Conservation (phyloP, 2,797 vertebrate genomes). For the Pyrocephalus nanus region DNA sequence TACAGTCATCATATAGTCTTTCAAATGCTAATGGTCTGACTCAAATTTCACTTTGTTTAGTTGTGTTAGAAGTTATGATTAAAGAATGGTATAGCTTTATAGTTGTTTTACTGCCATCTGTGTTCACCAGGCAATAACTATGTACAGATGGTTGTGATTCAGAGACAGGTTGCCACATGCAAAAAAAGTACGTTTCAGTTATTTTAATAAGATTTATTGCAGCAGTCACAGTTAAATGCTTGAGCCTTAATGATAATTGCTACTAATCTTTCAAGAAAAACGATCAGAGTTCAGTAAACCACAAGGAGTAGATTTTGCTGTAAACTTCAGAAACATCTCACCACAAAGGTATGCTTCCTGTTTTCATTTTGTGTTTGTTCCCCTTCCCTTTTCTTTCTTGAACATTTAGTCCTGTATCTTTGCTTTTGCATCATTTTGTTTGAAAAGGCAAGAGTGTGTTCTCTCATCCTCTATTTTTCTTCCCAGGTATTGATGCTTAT, state of each 20-base stretch:
- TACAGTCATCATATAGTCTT: conserved; percentile 85
- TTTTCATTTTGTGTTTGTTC: not conserved
- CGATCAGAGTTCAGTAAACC: conserved; percentile 80
- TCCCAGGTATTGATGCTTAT: not conserved
- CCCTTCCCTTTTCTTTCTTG: not conserved
- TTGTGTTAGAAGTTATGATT: conserved; percentile 91
- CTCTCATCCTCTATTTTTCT: conserved; percentile 64
- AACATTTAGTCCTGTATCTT: conserved; percentile 26
- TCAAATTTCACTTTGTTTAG: conserved; percentile 93
- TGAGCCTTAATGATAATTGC: conserved; percentile 93
- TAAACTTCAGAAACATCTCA: conserved; percentile 69
- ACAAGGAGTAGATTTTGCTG: conserved; percentile 68
- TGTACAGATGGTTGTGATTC: conserved; percentile 94
- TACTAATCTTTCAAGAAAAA: conserved; percentile 87
- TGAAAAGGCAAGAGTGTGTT: conserved; percentile 34
- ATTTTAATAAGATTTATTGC: conserved; percentile 98
- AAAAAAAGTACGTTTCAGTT: conserved; percentile 90
- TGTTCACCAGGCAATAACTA: conserved; percentile 91
- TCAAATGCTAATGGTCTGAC: conserved; percentile 88
- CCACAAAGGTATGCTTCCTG: conserved; percentile 60
- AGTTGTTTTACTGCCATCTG: conserved; percentile 95
- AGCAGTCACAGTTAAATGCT: conserved; percentile 90
- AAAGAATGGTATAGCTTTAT: conserved; percentile 92
- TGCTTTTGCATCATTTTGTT: not conserved
- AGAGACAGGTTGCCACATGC: conserved; percentile 94